Evolutionary conservation across 1,140 invertebrate genomes (phyloP).

Genomic region (Ectropis grisescens): DNA sequence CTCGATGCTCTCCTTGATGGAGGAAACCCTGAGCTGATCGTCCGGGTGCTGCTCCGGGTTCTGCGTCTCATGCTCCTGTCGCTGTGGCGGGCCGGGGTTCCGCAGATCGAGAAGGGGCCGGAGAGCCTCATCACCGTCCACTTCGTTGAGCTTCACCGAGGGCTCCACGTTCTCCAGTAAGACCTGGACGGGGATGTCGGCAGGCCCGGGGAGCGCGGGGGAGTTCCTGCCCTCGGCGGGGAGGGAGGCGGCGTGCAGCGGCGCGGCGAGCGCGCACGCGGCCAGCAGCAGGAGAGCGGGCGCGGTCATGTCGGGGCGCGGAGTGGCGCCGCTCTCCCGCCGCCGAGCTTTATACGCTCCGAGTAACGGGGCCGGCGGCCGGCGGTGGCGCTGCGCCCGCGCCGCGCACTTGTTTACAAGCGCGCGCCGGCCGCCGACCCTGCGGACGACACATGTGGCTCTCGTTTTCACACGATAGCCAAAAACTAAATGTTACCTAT

Average conservation of each 20-base stretch:
- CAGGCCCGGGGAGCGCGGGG: conserved; percentile 18
- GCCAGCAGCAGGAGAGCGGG: conserved; percentile 31
- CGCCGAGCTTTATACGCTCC: conserved; percentile 38
- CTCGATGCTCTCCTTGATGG: conserved; percentile 29
- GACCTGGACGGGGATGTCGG: conserved; percentile 32
- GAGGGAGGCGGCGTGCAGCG: conserved; percentile 37
- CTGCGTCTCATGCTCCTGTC: conserved; percentile 52
- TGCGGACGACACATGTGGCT: conserved; percentile 7
- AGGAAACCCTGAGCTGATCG: conserved; percentile 20
- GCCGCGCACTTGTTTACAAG: conserved; percentile 5
- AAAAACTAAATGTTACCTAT: no score
- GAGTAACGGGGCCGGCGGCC: conserved; percentile 37
- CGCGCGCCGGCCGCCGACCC: conserved; percentile 10
- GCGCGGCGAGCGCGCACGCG: conserved; percentile 23
- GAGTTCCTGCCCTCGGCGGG: conserved; percentile 29
- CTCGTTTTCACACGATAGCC: no score
- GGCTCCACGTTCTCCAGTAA: conserved; percentile 21
- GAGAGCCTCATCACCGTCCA: conserved; percentile 21
- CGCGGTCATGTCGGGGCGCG: conserved; percentile 37
- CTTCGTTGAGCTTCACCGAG: conserved; percentile 16
- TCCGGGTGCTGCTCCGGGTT: conserved; percentile 35
- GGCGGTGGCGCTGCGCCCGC: conserved; percentile 20
- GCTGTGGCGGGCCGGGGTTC: conserved; percentile 45
- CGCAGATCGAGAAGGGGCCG: conserved; percentile 36
- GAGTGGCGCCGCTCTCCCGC: no score